Base-by-base conservation (phyloP, 2,113 vertebrate species). In the Labrus mixtus region DNA sequence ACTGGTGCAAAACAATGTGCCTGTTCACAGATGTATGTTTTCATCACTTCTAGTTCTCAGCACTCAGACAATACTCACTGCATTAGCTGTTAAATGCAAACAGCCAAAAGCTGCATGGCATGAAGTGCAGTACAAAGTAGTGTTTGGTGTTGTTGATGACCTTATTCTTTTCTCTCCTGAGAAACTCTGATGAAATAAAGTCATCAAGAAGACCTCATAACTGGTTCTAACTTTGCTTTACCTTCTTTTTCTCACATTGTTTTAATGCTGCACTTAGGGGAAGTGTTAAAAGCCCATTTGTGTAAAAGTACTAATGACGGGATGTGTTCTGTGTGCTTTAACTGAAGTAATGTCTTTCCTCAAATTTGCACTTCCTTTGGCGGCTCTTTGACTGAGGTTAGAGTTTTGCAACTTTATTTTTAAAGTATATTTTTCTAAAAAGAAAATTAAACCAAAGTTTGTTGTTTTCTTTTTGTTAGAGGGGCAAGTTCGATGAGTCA, bases 271-370 rank as follows among this genome's bases (percentile, higher is more conserved):
- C 61, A 45, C 62, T 79, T 51, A 51, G 15, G 73, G 56, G 45
- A 76, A n/a, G 58, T 55, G 46, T 62, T 82, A 73, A 84, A 82
- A 84, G 72, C 39, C 68, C 73, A 79, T 85, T 70, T 76, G 22
- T 23, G 22, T 69, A 56, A 61, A 63, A 72, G 56, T 70, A 57
- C 20, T 29, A 29, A 29, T 3, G 29, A 29, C 5, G 29, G 29
- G 29, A 29, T 5, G 29, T 29, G n/a, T n/a, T n/a, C n/a, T n/a
- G n/a, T n/a, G n/a, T n/a, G n/a, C n/a, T n/a, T n/a, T n/a, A n/a
- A n/a, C n/a, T n/a, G n/a, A n/a, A n/a, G n/a, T n/a, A n/a, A n/a
- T n/a, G n/a, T 5, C 5, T 5, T 5, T 29, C 29, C 29, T 29
- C 29, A 29, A 2, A 29, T 29, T 29, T 29, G 29, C n/a, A n/a